Conservation (phyloP, 1,140 invertebrate species). For the Drosophila nebulosa region DNA sequence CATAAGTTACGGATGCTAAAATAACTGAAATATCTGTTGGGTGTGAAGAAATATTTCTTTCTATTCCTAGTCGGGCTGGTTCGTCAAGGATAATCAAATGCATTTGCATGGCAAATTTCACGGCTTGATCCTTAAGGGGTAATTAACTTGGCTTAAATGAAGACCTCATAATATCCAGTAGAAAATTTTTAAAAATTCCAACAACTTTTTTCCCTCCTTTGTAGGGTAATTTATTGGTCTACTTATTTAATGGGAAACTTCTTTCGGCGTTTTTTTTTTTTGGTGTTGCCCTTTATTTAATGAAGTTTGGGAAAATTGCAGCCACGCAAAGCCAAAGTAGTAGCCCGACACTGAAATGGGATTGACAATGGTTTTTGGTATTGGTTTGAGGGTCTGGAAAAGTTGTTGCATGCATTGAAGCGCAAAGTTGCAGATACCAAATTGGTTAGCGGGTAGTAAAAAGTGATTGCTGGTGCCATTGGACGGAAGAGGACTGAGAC, state of each 20-base stretch:
- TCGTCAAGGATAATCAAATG: no score
- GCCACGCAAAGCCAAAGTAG: conserved; percentile 77
- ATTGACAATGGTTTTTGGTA: conserved; percentile 16
- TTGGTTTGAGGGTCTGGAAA: conserved; percentile 16
- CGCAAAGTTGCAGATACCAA: conserved; percentile 79
- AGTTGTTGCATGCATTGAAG: conserved; percentile 76
- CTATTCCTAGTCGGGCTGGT: no score
- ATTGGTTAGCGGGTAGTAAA: conserved; percentile 75
- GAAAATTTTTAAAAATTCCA: no score
- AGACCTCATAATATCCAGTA: no score
- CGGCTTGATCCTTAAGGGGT: no score
- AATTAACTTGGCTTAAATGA: no score
- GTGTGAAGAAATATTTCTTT: no score
- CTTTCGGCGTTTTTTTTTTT: conserved; percentile 8
- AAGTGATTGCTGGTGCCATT: conserved; percentile 51
- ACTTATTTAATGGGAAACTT: not conserved
- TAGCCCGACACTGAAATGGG: conserved; percentile 35
- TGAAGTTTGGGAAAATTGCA: conserved; percentile 70
- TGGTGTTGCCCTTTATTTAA: conserved; percentile 47
- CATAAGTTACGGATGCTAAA: no score
- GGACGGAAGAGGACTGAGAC: not conserved
- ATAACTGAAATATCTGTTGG: no score
- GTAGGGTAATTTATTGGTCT: conserved; percentile 2
- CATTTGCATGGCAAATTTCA: no score
- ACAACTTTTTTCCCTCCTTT: not conserved